Evolutionary conservation across 2,888 invertebrate genomes (phyloP).

Genomic region (Rhagonycha fulva): DNA sequence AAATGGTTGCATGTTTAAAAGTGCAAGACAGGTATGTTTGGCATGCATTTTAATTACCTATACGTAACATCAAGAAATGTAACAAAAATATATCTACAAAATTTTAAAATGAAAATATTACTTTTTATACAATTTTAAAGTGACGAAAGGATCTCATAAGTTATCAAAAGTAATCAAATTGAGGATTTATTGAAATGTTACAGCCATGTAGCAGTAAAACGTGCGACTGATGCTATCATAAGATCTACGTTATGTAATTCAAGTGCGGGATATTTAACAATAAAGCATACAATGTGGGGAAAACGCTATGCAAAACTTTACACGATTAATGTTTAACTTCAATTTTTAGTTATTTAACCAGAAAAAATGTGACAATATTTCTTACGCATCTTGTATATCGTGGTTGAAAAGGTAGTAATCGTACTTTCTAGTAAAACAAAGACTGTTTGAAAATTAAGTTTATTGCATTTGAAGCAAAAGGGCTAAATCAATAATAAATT

Average conservation of each 20-base stretch:
- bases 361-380: too few relatives aligned
- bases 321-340: neutral
- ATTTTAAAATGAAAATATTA: neutral
- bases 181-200: neutral
- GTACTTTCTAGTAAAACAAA: neutral
- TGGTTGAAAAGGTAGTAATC: neutral
- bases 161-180: neutral
- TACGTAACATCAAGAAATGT: neutral
- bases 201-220: neutral
- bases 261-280: neutral
- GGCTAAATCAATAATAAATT: neutral
- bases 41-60: neutral
- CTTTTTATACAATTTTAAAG: neutral
- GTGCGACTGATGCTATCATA: neutral
- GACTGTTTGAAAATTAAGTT: neutral
- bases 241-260: neutral
- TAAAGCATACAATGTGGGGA: neutral
- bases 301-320: neutral
- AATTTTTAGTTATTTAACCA: too few relatives aligned
- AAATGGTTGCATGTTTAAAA: neutral
- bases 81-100: neutral
- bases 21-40: neutral
- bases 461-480: neutral
- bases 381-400: neutral
- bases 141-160: neutral